A percentile compares a stretch with the other conserved stretches of the same genome.
These are phyloP conservation scores for Heliopora coerulea DNA, from an alignment of 92 coral and sea anemone species.

Conservation along the genomic window DNA sequence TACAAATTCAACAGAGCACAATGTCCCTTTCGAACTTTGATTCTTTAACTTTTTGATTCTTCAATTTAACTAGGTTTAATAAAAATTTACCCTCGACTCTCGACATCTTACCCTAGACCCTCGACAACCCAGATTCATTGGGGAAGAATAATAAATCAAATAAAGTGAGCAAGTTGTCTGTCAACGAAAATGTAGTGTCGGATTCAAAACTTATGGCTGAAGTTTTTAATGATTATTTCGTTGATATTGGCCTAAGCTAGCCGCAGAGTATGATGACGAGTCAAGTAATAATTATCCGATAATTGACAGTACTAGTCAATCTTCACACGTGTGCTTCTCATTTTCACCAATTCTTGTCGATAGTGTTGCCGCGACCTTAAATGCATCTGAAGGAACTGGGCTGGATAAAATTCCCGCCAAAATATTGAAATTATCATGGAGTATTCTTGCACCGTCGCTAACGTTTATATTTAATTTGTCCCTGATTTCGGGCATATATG, in stretches of 20 bases:
- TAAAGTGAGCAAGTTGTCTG: slow-evolving; percentile 11
- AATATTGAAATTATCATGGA: slow-evolving; percentile 19
- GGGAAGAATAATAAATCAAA: slow-evolving; percentile 34
- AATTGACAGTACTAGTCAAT: not conserved
- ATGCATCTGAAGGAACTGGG: slow-evolving; percentile 11
- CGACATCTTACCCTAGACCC: not conserved
- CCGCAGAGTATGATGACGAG: slow-evolving; percentile 17
- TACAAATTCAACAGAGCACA: no score
- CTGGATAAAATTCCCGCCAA: slow-evolving; percentile 21
- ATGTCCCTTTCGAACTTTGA: no score
- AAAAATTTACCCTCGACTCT: no score
- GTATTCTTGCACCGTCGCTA: slow-evolving; percentile 4
- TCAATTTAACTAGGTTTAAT: no score
- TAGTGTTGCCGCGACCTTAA: slow-evolving; percentile 1
- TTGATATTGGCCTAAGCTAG: slow-evolving; percentile 28
- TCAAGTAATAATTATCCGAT: not conserved
- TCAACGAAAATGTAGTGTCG: slow-evolving; percentile 32
- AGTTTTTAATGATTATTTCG: slow-evolving; percentile 50
- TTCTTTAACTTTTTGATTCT: no score
- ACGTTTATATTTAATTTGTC: slow-evolving; percentile 21
- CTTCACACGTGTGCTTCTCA: not conserved
- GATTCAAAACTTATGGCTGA: slow-evolving; percentile 30
- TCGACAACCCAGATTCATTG: not conserved
- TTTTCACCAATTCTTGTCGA: not conserved
- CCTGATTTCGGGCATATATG: slow-evolving; percentile 24